Conservation (phyloP, 2,113 vertebrate species). For the Emydura subglobosa region DNA sequence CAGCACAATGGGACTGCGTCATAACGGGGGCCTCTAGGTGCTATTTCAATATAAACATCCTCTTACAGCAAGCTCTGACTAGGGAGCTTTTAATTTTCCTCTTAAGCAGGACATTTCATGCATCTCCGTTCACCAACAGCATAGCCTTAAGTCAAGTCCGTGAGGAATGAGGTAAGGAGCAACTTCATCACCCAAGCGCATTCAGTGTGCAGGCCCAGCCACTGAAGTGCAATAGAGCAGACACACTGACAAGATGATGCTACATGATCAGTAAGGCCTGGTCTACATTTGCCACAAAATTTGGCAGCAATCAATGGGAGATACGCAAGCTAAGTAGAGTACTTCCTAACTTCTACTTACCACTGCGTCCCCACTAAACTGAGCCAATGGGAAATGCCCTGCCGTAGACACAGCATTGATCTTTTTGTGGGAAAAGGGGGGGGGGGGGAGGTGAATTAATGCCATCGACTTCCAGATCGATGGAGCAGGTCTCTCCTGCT, state of each 20-base stretch:
- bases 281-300: too few relatives aligned
- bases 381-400: too few relatives aligned
- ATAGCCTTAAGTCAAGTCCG: background rate
- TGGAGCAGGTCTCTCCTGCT: too few relatives aligned
- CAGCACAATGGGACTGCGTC: background rate
- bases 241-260: background rate
- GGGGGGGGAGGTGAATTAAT: too few relatives aligned
- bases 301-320: too few relatives aligned
- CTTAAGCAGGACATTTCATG: background rate
- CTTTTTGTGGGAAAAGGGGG: too few relatives aligned
- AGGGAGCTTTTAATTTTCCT: fast-evolving
- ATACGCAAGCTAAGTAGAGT: too few relatives aligned
- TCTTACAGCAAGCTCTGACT: fast-evolving
- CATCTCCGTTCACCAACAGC: background rate
- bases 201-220: background rate
- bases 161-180: background rate
- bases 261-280: background rate
- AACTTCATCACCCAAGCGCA: background rate
- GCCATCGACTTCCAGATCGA: too few relatives aligned
- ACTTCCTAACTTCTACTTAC: too few relatives aligned
- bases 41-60: fast-evolving
- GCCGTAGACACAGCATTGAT: too few relatives aligned
- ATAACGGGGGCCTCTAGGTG: fast-evolving
- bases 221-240: background rate
- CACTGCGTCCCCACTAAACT: too few relatives aligned